phyloP scores from a whole-genome alignment of 2,113 vertebrate species.

The Atlantisia rogersi region DNA sequence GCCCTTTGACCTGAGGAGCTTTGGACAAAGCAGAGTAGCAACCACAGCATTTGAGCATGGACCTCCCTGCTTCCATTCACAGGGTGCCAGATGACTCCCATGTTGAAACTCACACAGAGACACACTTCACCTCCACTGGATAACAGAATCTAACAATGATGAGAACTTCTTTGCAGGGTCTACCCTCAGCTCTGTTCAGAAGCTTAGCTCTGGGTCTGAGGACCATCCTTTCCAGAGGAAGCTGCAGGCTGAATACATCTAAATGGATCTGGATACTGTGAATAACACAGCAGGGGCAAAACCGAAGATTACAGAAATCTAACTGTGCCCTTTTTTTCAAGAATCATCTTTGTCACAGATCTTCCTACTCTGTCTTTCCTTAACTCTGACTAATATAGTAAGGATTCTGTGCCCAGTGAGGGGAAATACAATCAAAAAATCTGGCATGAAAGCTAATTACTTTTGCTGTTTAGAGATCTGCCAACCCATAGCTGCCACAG shows the following conservation, averaged over 20 bases:
- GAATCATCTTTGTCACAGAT: accelerated
- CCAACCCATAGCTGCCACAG: neutral
- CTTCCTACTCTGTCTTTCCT: neutral
- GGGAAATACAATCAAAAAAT: neutral
- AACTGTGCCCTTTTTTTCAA: neutral
- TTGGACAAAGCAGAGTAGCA: neutral
- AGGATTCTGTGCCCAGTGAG: neutral
- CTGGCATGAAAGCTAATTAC: neutral
- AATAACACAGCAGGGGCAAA: neutral
- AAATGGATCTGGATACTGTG: neutral
- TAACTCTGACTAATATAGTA: neutral
- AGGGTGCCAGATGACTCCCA: neutral
- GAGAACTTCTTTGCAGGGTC: neutral
- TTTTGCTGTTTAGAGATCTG: neutral
- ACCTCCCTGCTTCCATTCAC: neutral
- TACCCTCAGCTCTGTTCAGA: too few species aligned
- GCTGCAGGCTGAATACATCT: neutral
- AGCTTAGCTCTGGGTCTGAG: neutral
- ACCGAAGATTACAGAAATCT: neutral
- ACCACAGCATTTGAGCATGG: neutral
- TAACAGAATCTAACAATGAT: neutral
- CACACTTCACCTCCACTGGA: neutral
- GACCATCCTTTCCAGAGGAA: neutral
- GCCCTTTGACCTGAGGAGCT: neutral
- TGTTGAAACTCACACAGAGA: neutral